Conservation (phyloP, 2,113 vertebrate species). For the Chionomys nivalis region DNA sequence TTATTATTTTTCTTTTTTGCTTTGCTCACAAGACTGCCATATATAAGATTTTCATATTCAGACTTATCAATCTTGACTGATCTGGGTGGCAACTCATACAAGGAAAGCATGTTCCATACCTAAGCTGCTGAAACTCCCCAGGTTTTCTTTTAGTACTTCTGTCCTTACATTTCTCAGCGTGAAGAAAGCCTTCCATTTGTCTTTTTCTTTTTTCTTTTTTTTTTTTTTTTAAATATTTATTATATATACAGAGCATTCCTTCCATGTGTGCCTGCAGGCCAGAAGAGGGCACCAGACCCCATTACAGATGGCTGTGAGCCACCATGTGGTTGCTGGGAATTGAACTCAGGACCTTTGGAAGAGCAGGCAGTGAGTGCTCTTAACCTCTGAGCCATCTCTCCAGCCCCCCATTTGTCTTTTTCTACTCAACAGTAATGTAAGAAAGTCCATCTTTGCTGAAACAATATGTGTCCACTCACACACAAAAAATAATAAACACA, state of each 20-base stretch:
- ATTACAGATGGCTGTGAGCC: no score
- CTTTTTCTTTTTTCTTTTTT: no score
- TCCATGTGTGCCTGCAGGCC: no score
- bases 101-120: not conserved
- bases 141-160: not conserved
- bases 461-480: not conserved
- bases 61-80: not conserved
- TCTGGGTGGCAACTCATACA: not conserved
- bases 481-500: not conserved
- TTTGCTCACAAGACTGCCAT: not conserved
- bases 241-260: no score
- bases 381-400: no score
- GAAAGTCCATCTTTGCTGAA: not conserved
- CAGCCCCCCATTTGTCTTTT: not conserved
- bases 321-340: no score
- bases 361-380: no score
- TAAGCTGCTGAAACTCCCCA: not conserved
- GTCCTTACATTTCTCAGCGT: not conserved
- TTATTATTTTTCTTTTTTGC: slow-evolving; percentile 14
- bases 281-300: no score
- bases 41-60: slow-evolving; percentile 22
- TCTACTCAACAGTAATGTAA: not conserved
- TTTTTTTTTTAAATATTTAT: no score
- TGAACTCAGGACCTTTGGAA: no score
- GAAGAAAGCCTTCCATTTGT: not conserved